Base-by-base conservation (phyloP, 2,113 vertebrate genomes). In the Mastomys coucha region DNA sequence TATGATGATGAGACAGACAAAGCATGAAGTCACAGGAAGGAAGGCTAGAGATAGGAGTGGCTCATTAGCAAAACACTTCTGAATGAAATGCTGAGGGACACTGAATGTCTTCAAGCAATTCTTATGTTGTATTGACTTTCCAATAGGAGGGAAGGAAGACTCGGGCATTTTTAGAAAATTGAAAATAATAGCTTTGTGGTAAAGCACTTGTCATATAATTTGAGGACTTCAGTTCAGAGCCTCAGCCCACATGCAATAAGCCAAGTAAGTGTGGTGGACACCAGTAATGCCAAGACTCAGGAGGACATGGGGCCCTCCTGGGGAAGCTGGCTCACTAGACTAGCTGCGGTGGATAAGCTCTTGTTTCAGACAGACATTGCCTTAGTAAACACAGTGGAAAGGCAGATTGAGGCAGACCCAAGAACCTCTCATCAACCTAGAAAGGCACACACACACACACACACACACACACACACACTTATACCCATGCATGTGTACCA, bases 1-100 rank as follows among this genome's bases (percentile, higher is more conserved):
- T 88, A 58, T 76, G 93, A 56, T 69, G 56, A 80, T 16, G 39
- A 70, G 49, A 70, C 1, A 87, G 92, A 89, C 76, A 96, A 81
- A 88, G 45, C 72, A 20, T 97, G 87, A 94, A 85, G 93, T 91
- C 87, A 81, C 13, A 93, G 76, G 93, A 87, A 85, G n/a, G 78
- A 95, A 93, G 58, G 82, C n/a, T 33, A 89, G 91, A 89, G 58
- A 91, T n/a, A 78, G 72, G 77, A 93, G 33, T 88, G 91, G 88
- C 70, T 86, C 65, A 73, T 89, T 91, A 93, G 89, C 45, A 93
- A 88, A 93, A 49, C 2, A 9, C 39, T 91, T 95, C 87, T 78
- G 92, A 92, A 67, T 24, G 36, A 58, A 39, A 4, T 28, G 42
- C 53, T 33, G 63, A 85, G 90, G 39, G 58, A 73, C 88, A 82